These are phyloP conservation scores for Priapulus caudatus DNA, from an alignment of 2,888 invertebrate species.

Conservation along the genomic window DNA sequence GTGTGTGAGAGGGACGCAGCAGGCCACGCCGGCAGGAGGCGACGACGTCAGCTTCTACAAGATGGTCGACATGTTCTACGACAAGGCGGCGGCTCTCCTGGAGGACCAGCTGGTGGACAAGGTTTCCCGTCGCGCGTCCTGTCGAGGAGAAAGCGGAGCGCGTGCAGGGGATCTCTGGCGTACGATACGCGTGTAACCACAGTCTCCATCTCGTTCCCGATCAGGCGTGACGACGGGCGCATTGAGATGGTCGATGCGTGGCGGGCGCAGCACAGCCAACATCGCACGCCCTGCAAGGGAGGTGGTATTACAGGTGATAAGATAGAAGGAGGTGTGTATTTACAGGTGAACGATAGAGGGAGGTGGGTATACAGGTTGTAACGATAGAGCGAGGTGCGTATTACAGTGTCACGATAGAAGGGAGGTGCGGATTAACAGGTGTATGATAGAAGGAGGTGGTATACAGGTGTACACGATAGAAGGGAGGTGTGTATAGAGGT, in stretches of 20 bases:
- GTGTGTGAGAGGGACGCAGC: too few species aligned
- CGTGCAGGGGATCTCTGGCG: background rate
- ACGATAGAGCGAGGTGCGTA: too few species aligned
- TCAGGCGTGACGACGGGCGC: background rate
- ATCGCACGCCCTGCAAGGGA: background rate
- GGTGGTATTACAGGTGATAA: too few species aligned
- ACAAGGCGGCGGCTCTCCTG: background rate
- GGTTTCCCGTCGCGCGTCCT: background rate
- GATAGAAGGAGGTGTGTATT: too few species aligned
- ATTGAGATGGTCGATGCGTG: background rate
- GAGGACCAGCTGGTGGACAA: background rate
- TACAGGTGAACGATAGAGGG: too few species aligned
- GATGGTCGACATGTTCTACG: background rate
- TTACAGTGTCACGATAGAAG: too few species aligned
- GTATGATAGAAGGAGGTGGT: too few species aligned
- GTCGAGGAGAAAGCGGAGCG: background rate
- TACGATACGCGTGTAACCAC: background rate
- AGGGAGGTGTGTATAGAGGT: too few species aligned
- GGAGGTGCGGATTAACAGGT: too few species aligned
- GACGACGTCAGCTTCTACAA: background rate
- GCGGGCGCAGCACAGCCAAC: conserved; percentile 1
- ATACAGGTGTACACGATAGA: too few species aligned
- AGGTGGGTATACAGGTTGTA: too few species aligned
- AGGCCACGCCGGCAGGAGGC: too few species aligned
- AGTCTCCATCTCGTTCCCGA: background rate